Evolutionary conservation across 2,113 vertebrate species (phyloP).

Genomic region (Rattus norvegicus): DNA sequence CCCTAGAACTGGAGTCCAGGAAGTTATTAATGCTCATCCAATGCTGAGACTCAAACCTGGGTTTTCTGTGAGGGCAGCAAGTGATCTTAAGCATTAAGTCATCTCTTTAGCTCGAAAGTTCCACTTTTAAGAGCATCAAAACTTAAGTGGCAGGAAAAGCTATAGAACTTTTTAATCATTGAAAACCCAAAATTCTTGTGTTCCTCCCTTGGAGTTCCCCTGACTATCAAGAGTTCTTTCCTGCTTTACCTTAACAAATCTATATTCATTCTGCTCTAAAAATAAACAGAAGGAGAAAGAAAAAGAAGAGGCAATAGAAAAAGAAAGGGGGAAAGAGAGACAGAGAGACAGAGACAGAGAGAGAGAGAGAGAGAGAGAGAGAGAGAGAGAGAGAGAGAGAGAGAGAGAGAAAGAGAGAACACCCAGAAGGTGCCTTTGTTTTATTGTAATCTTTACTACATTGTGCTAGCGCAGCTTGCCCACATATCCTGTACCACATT

Average conservation of each 20-base stretch:
- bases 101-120: not conserved
- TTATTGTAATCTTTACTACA: not conserved
- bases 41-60: not conserved
- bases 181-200: not conserved
- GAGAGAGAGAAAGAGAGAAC: not conserved
- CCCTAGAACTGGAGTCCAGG: not conserved
- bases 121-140: constrained; percentile 6
- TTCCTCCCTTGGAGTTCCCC: not conserved
- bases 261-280: not conserved
- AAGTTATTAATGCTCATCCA: not conserved
- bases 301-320: not conserved
- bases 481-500: not conserved
- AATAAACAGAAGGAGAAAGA: not conserved
- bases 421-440: not conserved
- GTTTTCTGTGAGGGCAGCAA: not conserved
- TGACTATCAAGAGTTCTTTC: not conserved
- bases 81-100: not conserved
- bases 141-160: constrained; percentile 20
- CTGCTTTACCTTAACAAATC: not conserved
- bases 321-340: not conserved
- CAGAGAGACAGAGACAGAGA: not conserved
- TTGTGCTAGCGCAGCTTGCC: not conserved
- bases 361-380: not conserved
- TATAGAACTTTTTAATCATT: constrained; percentile 12
- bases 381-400: not conserved